phyloP scores from a whole-genome alignment of 2,888 invertebrate species.

The Linyphia triangularis region DNA sequence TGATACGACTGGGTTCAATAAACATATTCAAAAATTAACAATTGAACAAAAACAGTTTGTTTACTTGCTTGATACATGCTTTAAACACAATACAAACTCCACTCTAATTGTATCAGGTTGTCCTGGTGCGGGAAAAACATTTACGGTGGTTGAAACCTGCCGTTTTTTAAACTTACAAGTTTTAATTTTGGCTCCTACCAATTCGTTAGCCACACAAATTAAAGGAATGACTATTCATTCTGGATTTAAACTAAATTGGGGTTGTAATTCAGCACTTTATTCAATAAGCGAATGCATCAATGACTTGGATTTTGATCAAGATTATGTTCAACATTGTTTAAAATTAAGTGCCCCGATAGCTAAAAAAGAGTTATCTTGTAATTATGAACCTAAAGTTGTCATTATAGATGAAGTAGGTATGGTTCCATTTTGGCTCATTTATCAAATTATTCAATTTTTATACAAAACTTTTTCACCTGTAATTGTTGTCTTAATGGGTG shows the following conservation, averaged over 20 bases:
- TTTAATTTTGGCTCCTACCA: slow-evolving; percentile 34
- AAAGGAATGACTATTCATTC: slow-evolving; percentile 17
- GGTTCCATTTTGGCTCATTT: slow-evolving; percentile 38
- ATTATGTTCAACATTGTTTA: not conserved
- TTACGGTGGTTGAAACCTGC: not conserved
- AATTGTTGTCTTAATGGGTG: slow-evolving; percentile 24
- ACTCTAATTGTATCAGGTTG: not conserved
- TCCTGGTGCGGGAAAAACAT: slow-evolving; percentile 39
- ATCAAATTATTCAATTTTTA: slow-evolving; percentile 20
- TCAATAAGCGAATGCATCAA: not conserved
- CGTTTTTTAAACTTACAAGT: not conserved
- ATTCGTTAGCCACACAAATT: slow-evolving; percentile 3
- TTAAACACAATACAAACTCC: not conserved
- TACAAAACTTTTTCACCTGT: not conserved
- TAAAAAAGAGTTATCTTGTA: not conserved
- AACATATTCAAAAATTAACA: slow-evolving; percentile 25
- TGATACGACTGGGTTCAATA: slow-evolving; percentile 39
- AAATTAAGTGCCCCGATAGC: not conserved
- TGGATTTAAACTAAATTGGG: not conserved
- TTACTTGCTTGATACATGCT: no score
- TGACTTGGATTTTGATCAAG: not conserved
- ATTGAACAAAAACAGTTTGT: slow-evolving; percentile 11
- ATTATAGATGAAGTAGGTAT: slow-evolving; percentile 40
- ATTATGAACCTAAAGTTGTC: not conserved
- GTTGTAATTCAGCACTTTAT: not conserved